Base-by-base conservation (phyloP, 2,797 vertebrate genomes). In the Tiaroga cobitis region DNA sequence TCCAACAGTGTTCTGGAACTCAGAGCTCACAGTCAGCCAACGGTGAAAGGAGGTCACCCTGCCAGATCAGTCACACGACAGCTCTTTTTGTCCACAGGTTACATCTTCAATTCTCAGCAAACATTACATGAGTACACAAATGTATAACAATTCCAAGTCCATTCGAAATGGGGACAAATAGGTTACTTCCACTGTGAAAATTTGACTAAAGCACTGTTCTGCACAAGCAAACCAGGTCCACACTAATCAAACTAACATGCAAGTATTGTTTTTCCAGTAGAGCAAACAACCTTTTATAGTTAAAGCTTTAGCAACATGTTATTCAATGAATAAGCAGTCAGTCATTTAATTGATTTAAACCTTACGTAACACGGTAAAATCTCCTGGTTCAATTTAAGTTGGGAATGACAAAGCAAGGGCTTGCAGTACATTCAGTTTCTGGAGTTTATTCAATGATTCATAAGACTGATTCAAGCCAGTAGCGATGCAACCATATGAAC, bases 1-100 rank as follows among this genome's bases (percentile, higher is more conserved):
- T 83, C 32, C 85, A 75, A 43, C 39, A 88, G 54, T 76, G 83
- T 85, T 87, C 76, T 88, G 80, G 87, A 89, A 85, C 83, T 63
- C 49, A 49, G 29, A 59, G 61, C 63, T 39, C 51, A 73, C 83
- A 39, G 61, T 78, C 41, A 80, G 80, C 72, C 76, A 86, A 74
- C 59, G 77, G 56, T n/a, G 67, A 56, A 77, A 83, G 39, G 79
- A 82, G 73, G 72, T 74, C 74, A 29, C 70, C 32, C 49, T 69
- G 67, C 59, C 84, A 83, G 65, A 24, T 69, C 54, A 59, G 56
- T 82, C 68, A 86, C 82, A 82, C 82, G 59, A 82, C 59, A 78
- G n/a, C 59, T 49, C 81, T 74, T 39, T 68, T 56, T 74, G 37
- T 74, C 43, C 56, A 63, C 75, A 83, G n/a, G 73, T 73, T 56